Evolutionary conservation across 1,140 invertebrate species (phyloP).

Genomic region (Bombus ignitus): DNA sequence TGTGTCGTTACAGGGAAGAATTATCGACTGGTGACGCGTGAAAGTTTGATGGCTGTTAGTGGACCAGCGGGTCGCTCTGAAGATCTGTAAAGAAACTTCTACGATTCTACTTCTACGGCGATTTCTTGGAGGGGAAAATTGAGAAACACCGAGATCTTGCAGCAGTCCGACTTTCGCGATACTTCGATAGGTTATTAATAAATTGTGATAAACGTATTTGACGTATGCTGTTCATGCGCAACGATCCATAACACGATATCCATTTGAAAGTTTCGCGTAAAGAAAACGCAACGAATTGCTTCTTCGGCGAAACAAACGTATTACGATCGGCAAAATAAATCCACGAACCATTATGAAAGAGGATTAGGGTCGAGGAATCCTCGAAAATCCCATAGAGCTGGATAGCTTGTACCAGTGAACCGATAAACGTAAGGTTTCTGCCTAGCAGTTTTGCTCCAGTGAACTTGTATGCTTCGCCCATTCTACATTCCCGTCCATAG

Average conservation of each 20-base stretch:
- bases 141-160: background rate
- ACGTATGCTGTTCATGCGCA: no score
- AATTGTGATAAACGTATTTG: no score
- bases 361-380: slow-evolving; percentile 5
- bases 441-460: background rate
- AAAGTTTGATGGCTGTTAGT: background rate
- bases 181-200: background rate
- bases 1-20: background rate
- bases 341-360: background rate
- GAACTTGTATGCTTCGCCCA: background rate
- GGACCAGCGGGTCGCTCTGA: background rate
- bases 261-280: background rate
- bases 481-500: background rate
- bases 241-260: background rate
- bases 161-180: background rate
- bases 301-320: background rate
- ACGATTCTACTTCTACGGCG: no score
- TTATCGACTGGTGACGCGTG: background rate
- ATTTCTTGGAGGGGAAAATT: background rate
- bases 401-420: background rate
- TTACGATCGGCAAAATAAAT: background rate
- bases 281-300: background rate
- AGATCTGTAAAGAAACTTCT: background rate
- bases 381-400: background rate
- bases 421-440: slow-evolving; percentile 10